phyloP scores from a whole-genome alignment of 2,888 invertebrate genomes.

The Emmelina monodactyla region DNA sequence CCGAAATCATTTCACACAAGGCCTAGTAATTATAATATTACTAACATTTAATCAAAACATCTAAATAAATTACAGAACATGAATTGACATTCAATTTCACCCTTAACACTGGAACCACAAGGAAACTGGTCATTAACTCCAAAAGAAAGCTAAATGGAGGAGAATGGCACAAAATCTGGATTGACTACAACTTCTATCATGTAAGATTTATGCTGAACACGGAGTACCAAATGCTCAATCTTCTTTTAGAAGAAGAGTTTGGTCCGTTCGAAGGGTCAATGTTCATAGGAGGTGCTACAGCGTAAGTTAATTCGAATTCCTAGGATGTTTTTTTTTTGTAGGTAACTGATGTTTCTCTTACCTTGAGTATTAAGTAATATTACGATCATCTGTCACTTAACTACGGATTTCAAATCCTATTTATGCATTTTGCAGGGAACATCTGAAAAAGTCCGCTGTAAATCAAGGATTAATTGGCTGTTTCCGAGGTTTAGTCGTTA shows the following conservation, averaged over 20 bases:
- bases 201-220: conserved; percentile 93
- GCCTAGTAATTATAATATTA: too few relatives aligned
- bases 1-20: too few relatives aligned
- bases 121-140: conserved; percentile 84
- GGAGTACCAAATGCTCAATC: conserved; percentile 86
- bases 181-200: conserved; percentile 93
- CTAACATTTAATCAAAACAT: too few relatives aligned
- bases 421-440: conserved; percentile 65
- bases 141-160: conserved; percentile 86
- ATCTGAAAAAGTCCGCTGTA: conserved; percentile 81
- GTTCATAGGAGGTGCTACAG: conserved; percentile 93
- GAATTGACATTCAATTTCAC: conserved; percentile 90
- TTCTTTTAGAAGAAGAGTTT: conserved; percentile 85
- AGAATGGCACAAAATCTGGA: conserved; percentile 96
- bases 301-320: conserved; percentile 67
- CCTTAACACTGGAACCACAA: conserved; percentile 81
- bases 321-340: neutral
- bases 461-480: conserved; percentile 93
- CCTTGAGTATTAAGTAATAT: neutral
- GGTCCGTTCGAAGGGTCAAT: conserved; percentile 93
- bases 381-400: neutral
- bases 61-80: conserved; percentile 77
- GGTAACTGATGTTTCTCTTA: neutral
- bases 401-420: neutral
- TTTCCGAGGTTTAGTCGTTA: conserved; percentile 90